Evolutionary conservation across 2,888 invertebrate species (phyloP).

Genomic region (Coecobrya sp.): DNA sequence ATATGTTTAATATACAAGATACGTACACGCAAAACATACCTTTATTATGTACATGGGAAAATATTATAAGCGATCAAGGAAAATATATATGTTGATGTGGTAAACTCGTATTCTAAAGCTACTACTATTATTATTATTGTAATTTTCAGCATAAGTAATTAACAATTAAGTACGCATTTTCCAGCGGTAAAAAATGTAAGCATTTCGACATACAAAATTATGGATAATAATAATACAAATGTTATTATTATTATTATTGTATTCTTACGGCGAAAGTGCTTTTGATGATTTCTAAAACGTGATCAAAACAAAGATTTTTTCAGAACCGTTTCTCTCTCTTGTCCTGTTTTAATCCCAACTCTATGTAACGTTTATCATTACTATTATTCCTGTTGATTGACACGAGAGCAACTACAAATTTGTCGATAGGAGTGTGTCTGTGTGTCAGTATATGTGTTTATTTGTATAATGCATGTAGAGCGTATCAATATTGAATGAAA

Average conservation of each 20-base stretch:
- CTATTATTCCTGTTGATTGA: neutral
- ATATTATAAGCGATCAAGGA: no score
- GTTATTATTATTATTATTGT: neutral
- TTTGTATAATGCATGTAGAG: constrained; percentile 21
- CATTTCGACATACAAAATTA: constrained; percentile 13
- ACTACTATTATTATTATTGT: neutral
- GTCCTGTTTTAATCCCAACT: neutral
- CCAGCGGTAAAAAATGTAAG: constrained; percentile 24
- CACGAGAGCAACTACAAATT: neutral
- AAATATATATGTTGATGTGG: no score
- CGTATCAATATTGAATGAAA: constrained; percentile 32
- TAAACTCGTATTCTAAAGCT: neutral
- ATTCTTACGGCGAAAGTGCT: neutral
- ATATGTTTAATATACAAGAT: no score
- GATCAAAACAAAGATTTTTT: neutral
- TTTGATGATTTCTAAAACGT: constrained; percentile 8
- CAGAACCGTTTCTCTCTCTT: neutral
- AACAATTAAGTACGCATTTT: neutral
- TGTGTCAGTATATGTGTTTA: constrained; percentile 17
- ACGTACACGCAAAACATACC: no score
- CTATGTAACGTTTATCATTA: neutral
- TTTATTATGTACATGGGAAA: no score
- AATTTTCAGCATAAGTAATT: neutral
- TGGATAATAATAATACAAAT: no score
- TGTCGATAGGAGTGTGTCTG: neutral